Evolutionary conservation across 2,113 vertebrate genomes (phyloP).

Genomic region (Oncorhynchus tshawytscha): DNA sequence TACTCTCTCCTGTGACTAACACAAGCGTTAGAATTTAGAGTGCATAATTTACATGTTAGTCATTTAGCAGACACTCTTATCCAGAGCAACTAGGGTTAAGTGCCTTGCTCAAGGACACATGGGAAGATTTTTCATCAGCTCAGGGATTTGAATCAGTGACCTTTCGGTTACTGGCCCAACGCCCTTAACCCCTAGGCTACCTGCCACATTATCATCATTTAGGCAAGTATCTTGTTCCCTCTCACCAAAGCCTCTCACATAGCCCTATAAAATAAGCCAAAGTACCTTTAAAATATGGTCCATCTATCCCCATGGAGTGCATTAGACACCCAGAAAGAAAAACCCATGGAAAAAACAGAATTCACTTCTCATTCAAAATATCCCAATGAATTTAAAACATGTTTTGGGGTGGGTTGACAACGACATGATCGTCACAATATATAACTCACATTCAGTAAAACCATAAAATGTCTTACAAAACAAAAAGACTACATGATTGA

Average conservation of each 20-base stretch:
- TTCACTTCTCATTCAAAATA: conserved; percentile 29
- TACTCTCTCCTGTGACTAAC: background rate
- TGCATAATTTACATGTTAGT: too few species aligned
- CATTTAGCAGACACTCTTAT: too few species aligned
- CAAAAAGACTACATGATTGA: conserved; percentile 28
- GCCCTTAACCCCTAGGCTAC: too few species aligned
- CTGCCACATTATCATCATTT: background rate
- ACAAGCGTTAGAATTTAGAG: background rate
- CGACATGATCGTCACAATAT: conserved; percentile 55
- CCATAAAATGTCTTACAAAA: conserved; percentile 56
- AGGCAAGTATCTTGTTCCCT: conserved; percentile 2
- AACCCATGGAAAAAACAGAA: conserved; percentile 27
- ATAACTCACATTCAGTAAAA: conserved; percentile 15
- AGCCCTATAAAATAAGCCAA: background rate
- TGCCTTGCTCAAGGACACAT: too few species aligned
- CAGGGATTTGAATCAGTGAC: too few species aligned
- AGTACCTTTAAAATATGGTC: background rate
- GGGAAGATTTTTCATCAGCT: too few species aligned
- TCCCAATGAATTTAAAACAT: background rate
- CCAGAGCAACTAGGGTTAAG: too few species aligned
- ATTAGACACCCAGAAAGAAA: conserved; percentile 22
- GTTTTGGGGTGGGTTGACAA: conserved; percentile 18
- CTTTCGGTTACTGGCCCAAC: too few species aligned
- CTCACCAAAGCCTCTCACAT: background rate
- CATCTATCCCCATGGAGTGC: conserved; percentile 21